Conservation (phyloP, 1,140 invertebrate genomes). For the Calephelis virginiensis region DNA sequence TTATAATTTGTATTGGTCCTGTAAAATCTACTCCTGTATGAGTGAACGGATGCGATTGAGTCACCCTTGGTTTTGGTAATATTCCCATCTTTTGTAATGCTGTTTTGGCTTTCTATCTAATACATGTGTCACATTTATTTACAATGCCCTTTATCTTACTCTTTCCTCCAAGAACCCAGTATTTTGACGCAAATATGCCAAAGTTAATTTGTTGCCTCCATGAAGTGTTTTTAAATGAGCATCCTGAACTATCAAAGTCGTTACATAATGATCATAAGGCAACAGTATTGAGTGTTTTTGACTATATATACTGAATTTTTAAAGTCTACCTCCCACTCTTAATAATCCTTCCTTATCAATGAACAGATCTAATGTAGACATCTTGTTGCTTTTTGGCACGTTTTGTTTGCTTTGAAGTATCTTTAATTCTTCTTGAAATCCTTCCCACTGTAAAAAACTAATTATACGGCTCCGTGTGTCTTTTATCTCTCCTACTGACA, state of each 20-base stretch:
- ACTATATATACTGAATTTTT: not conserved
- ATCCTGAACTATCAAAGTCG: slow-evolving; percentile 19
- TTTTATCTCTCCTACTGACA: not conserved
- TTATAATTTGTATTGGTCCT: slow-evolving; percentile 20
- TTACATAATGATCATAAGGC: slow-evolving; percentile 17
- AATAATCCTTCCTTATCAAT: slow-evolving; percentile 19
- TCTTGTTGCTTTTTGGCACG: slow-evolving; percentile 5
- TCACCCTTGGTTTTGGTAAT: slow-evolving; percentile 20
- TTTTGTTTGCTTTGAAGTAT: not conserved
- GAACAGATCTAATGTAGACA: not conserved
- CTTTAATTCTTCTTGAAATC: not conserved
- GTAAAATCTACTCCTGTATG: slow-evolving; percentile 23
- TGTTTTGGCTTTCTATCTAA: slow-evolving; percentile 10
- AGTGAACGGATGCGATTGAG: slow-evolving; percentile 14
- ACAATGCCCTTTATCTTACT: slow-evolving; percentile 12
- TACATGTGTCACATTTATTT: slow-evolving; percentile 22
- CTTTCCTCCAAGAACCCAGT: slow-evolving; percentile 27
- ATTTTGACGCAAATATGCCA: slow-evolving; percentile 22
- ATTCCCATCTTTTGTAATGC: slow-evolving; percentile 21
- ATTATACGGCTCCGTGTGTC: not conserved
- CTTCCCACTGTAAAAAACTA: not conserved
- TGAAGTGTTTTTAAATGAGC: slow-evolving; percentile 22
- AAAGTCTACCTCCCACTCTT: slow-evolving; percentile 17
- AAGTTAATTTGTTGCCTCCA: slow-evolving; percentile 22
- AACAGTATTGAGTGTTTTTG: slow-evolving; percentile 25